Conservation (phyloP, 2,113 vertebrate species). For the Hemicordylus capensis region DNA sequence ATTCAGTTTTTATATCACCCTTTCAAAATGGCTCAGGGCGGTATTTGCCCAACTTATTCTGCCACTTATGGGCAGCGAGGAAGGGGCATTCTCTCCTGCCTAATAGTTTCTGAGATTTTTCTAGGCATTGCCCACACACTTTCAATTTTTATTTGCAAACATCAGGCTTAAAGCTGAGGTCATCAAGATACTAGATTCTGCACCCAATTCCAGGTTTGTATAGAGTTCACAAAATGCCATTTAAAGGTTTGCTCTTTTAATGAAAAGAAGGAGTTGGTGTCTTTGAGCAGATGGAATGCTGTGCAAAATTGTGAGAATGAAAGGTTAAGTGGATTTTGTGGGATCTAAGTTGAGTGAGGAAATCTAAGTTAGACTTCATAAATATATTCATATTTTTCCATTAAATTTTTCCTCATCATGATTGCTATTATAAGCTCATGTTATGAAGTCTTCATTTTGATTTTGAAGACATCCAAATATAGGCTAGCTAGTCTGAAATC, state of each 20-base stretch:
- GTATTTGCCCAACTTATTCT: no score
- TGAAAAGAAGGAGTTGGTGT: not conserved
- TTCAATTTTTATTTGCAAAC: not conserved
- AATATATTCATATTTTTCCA: not conserved
- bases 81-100: not conserved
- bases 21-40: no score
- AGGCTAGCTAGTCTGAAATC: no score
- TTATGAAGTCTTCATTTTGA: not conserved
- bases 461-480: not conserved
- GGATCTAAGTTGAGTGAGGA: no score
- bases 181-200: not conserved
- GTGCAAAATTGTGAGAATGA: not conserved
- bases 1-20: no score
- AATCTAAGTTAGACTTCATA: not conserved
- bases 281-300: not conserved
- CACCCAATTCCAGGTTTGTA: not conserved
- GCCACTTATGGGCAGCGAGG: no score
- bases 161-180: not conserved
- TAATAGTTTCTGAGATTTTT: not conserved
- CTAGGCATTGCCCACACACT: not conserved
- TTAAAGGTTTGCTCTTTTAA: no score
- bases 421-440: not conserved
- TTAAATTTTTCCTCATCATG: not conserved
- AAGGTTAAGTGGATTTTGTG: not conserved
- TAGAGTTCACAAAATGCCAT: not conserved